These are phyloP conservation scores for Rhadinocentrus ornatus DNA, from an alignment of 2,797 vertebrate species.

Conservation along the genomic window DNA sequence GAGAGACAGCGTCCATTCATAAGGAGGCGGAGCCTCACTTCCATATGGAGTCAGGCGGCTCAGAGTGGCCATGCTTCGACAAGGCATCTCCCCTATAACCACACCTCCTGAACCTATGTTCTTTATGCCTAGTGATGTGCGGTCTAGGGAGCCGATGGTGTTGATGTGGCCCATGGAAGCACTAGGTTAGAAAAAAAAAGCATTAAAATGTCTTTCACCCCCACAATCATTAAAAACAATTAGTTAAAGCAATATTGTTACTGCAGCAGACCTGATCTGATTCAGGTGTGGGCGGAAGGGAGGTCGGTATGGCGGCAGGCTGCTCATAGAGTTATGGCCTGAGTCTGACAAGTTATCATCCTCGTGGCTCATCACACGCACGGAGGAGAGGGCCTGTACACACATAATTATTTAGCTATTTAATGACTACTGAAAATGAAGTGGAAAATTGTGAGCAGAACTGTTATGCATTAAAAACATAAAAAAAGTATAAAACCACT, in stretches of 20 bases:
- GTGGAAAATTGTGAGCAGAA: neutral
- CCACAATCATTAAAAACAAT: constrained; percentile 30
- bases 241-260: constrained; percentile 9
- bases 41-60: constrained; percentile 87
- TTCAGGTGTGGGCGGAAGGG: constrained; percentile 87
- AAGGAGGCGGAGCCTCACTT: constrained; percentile 89
- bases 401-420: constrained; percentile 49
- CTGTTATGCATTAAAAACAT: constrained; percentile 6
- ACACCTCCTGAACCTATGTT: constrained; percentile 73
- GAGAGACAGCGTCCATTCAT: constrained; percentile 91
- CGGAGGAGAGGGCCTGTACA: constrained; percentile 73
- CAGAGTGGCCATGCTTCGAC: constrained; percentile 89
- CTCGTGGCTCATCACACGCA: constrained; percentile 87
- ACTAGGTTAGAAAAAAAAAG: constrained; percentile 63
- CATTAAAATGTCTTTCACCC: constrained; percentile 21
- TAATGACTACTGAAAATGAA: constrained; percentile 10
- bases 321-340: constrained; percentile 93
- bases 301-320: constrained; percentile 89
- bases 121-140: constrained; percentile 78
- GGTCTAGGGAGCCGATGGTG: constrained; percentile 93
- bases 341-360: constrained; percentile 87
- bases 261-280: constrained; percentile 83
- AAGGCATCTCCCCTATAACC: constrained; percentile 82
- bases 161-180: constrained; percentile 97
- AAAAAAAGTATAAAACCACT: neutral